Base-by-base conservation (phyloP, 2,888 invertebrate genomes). In the Antheraea assamensis region DNA sequence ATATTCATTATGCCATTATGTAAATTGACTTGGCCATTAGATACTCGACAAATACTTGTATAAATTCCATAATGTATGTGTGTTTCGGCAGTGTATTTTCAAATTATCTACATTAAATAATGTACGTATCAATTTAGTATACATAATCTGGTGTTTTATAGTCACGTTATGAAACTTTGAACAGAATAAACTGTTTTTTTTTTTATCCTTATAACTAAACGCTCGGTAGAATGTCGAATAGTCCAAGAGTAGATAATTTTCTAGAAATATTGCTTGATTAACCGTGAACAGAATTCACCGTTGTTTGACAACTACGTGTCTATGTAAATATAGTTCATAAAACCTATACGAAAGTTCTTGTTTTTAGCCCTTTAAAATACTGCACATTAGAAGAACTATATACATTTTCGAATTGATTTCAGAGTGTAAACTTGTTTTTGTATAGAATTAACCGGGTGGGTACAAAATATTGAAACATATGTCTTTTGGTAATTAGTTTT, bases 21-120 rank as follows among this genome's bases (percentile, higher is more conserved):
- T 58, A 58, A 58, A 58, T 58, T 58, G 58, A 24, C 58, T 58
- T 58, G 58, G 58, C 24, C 58, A 58, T 58, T 58, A 58, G 58
- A 58, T 58, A 13, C 13, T 58, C 58, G 24, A 58, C 58, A 58
- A 58, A 58, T 58, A 58, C 24, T 58, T 24, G 58, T 58, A 24
- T 58, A 10, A 58, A 24, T 58, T 58, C 13, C 58, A 58, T 24
- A 58, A 58, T 58, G 24, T 8, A 58, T 24, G 24, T 58, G 13
- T 58, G 58, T 58, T 24, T 58, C 58, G 10, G 13, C 24, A 10
- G n/a, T 24, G 24, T 24, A 58, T 58, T 24, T 58, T 3, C n/a
- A 58, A 13, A 8, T n/a, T 24, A 24, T 58, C 0, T 8, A 24
- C 21, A 0, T n/a, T 55, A 24, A 5, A 55, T 24, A 58, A 58